Evolutionary conservation across 2,888 invertebrate species (phyloP).

Genomic region (Sphinx pinastri): DNA sequence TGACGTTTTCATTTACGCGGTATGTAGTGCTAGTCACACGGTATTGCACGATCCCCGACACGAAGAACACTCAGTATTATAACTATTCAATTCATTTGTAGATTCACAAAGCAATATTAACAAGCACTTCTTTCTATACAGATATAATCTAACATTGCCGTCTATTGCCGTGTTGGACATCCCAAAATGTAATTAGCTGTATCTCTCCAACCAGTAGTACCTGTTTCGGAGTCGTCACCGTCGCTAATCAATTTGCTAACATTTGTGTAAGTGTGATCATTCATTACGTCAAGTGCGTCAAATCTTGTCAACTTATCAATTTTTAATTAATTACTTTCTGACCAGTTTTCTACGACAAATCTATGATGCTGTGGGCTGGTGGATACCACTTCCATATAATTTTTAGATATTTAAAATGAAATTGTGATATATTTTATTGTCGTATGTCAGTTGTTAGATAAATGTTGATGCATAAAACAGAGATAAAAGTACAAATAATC

Average conservation of each 20-base stretch:
- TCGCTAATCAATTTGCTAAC: slow-evolving; percentile 14
- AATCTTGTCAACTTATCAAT: slow-evolving; percentile 8
- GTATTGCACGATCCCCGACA: too few species aligned
- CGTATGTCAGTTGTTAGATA: too few species aligned
- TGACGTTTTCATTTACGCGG: too few species aligned
- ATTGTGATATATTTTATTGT: neutral
- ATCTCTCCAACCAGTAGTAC: slow-evolving; percentile 8
- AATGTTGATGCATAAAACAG: too few species aligned
- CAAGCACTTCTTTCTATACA: too few species aligned
- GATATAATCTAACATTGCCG: too few species aligned
- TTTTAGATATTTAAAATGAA: neutral
- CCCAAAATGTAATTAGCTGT: neutral
- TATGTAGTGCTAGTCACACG: too few species aligned
- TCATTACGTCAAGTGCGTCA: slow-evolving; percentile 17
- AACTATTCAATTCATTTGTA: too few species aligned
- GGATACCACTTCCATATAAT: neutral
- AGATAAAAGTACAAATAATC: too few species aligned
- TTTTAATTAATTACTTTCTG: slow-evolving; percentile 5
- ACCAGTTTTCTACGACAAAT: slow-evolving; percentile 10
- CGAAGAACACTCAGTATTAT: too few species aligned
- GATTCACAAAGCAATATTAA: too few species aligned
- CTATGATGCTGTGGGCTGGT: neutral
- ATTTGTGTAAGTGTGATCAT: slow-evolving; percentile 12
- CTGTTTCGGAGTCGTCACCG: neutral
- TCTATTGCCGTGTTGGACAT: too few species aligned